Evolutionary conservation across 2,888 invertebrate genomes (phyloP).

Genomic region (Gymnocheta viridis): DNA sequence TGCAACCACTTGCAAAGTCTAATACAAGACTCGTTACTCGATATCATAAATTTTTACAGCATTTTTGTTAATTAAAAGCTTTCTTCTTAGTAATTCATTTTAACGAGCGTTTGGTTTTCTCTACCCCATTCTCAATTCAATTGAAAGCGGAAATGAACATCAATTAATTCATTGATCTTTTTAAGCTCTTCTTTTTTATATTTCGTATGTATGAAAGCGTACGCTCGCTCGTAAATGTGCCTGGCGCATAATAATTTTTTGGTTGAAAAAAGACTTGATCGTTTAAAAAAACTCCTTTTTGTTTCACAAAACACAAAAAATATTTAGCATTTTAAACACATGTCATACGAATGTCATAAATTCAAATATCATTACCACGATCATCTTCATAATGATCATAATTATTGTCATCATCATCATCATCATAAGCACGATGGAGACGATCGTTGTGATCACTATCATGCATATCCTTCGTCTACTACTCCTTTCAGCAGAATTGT

Average conservation of each 20-base stretch:
- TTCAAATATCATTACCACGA: conserved; percentile 56
- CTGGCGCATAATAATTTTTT: conserved; percentile 58
- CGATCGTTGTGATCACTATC: conserved; percentile 50
- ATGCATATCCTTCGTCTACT: conserved; percentile 45
- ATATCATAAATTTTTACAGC: conserved; percentile 5
- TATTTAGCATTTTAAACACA: conserved; percentile 58
- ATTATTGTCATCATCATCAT: conserved; percentile 36
- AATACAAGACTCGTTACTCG: neutral
- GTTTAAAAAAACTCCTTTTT: conserved; percentile 5
- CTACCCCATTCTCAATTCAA: conserved; percentile 32
- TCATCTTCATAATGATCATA: conserved; percentile 34
- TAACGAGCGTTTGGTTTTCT: neutral
- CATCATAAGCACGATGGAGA: conserved; percentile 5
- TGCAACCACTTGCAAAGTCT: neutral
- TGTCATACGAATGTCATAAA: conserved; percentile 63
- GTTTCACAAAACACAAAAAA: conserved; percentile 26
- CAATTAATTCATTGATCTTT: conserved; percentile 56
- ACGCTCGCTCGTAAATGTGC: conserved; percentile 5
- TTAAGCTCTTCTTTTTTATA: conserved; percentile 5
- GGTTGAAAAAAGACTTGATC: neutral
- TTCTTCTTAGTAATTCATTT: conserved; percentile 21
- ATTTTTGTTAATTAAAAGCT: conserved; percentile 18
- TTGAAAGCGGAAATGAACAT: conserved; percentile 68
- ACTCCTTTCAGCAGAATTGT: conserved; percentile 52
- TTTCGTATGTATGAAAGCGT: conserved; percentile 20